Base-by-base conservation (phyloP, 2,888 invertebrate species). In the Nesidiocoris tenuis region DNA sequence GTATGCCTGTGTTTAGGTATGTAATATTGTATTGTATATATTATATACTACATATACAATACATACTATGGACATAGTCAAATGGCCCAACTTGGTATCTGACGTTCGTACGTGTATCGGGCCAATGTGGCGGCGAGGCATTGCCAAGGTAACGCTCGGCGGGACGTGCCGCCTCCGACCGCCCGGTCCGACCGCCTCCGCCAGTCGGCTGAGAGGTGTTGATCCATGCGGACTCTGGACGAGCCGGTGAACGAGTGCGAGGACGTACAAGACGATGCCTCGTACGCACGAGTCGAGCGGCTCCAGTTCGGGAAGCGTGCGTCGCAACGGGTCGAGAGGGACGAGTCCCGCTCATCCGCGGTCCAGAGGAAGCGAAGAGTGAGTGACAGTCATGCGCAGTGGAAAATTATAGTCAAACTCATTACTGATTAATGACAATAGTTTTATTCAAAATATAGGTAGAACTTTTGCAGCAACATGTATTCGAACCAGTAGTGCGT, bases 331-430 rank as follows among this genome's bases (percentile, higher is more conserved):
- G 9, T 76, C 76, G 78, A 79, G 19, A 82, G 81, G 75, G 81
- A 82, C 74, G 59, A 78, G 78, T 24, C 79, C 78, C 17, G 76
- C 75, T 21, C 76, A 71, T 16, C 77, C 77, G 55, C 39, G 79
- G 25, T 78, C 79, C 23, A 74, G 79, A 71, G 80, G 80, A 55
- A 79, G 79, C 68, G 79, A 79, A 66, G 80, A 80, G 80, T 80
- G 61, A 78, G 79, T 79, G 61, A n/a, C n/a, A n/a, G n/a, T n/a
- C 3, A 12, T 66, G n/a, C n/a, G n/a, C n/a, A n/a, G n/a, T n/a
- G n/a, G n/a, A 55, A 19, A 23, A n/a, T n/a, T n/a, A n/a, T n/a
- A n/a, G n/a, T n/a, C n/a, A n/a, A n/a, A n/a, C n/a, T n/a, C n/a
- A n/a, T n/a, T n/a, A n/a, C n/a, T n/a, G n/a, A n/a, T n/a, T n/a